Conservation (phyloP, 2,113 vertebrate species). For the Trogon surrucura region DNA sequence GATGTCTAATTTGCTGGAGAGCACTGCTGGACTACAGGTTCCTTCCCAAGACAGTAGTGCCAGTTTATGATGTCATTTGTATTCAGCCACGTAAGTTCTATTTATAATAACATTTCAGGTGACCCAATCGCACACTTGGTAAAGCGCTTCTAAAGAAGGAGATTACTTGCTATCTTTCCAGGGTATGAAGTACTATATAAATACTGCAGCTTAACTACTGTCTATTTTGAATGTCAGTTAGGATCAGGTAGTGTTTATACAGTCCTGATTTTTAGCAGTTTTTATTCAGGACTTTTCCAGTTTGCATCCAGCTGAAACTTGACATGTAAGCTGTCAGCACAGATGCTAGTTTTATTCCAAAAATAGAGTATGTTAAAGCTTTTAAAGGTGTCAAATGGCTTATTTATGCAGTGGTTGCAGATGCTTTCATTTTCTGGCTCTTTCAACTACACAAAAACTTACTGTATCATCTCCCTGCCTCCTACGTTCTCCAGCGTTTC, state of each 20-base stretch:
- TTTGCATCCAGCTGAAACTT: slow-evolving; percentile 46
- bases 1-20: neutral
- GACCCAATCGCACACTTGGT: neutral
- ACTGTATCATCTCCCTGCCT: neutral
- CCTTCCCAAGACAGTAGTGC: neutral
- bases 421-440: slow-evolving; percentile 17
- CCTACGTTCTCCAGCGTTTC: neutral
- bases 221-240: slow-evolving; percentile 38
- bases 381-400: slow-evolving; percentile 39
- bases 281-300: slow-evolving; percentile 42
- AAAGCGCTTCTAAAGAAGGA: slow-evolving; percentile 22
- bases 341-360: slow-evolving; percentile 36
- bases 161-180: slow-evolving; percentile 15
- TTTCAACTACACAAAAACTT: slow-evolving; percentile 6
- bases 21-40: neutral
- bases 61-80: slow-evolving; percentile 5
- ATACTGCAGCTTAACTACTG: slow-evolving; percentile 16
- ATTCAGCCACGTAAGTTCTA: slow-evolving; percentile 24
- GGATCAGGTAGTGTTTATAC: slow-evolving; percentile 45
- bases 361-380: slow-evolving; percentile 41
- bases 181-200: slow-evolving; percentile 39
- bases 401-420: slow-evolving; percentile 51
- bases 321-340: slow-evolving; percentile 39
- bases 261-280: slow-evolving; percentile 16
- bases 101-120: slow-evolving; percentile 48